A percentile compares a stretch with the other conserved stretches of the same genome.
These are phyloP conservation scores for Percopsis omiscomaycus DNA, from an alignment of 2,797 vertebrate genomes.

Conservation along the genomic window DNA sequence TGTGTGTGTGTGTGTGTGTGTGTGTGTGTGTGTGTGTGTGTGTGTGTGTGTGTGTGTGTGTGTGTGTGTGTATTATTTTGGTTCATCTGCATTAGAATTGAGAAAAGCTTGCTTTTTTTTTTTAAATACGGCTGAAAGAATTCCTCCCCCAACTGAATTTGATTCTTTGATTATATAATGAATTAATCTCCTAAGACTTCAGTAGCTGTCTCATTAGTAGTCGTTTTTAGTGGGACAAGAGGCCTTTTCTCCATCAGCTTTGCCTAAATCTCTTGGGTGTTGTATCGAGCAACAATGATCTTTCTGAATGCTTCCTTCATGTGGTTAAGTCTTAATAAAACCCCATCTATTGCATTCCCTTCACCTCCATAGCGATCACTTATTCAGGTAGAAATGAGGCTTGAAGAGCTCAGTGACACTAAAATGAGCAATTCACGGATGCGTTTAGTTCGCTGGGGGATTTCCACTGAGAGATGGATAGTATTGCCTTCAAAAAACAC, in stretches of 20 bases:
- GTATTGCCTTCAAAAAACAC: slow-evolving; percentile 9
- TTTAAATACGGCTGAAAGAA: slow-evolving; percentile 31
- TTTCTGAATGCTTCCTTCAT: slow-evolving; percentile 2
- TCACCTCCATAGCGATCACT: slow-evolving; percentile 20
- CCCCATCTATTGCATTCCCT: neutral
- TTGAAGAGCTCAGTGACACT: slow-evolving; percentile 18
- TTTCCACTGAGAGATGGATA: slow-evolving; percentile 34
- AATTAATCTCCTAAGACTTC: slow-evolving; percentile 62
- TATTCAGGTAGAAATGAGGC: slow-evolving; percentile 31
- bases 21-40: too few species aligned
- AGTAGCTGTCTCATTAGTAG: slow-evolving; percentile 59
- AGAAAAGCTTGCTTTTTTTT: slow-evolving; percentile 23
- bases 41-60: too few species aligned
- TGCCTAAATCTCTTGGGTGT: slow-evolving; percentile 9
- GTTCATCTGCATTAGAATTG: slow-evolving; percentile 8
- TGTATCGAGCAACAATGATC: slow-evolving; percentile 19
- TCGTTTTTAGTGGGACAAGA: slow-evolving; percentile 13
- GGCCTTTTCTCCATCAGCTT: slow-evolving; percentile 12
- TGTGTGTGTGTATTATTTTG: too few species aligned
- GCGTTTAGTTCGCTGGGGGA: slow-evolving; percentile 6
- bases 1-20: too few species aligned
- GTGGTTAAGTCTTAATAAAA: slow-evolving; percentile 11
- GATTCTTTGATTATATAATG: slow-evolving; percentile 60
- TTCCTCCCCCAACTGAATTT: slow-evolving; percentile 43
- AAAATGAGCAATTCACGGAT: slow-evolving; percentile 26